A percentile compares a stretch with the other conserved stretches of the same genome.
phyloP scores from a whole-genome alignment of 2,888 invertebrate genomes.

The Eupsilia transversa region DNA sequence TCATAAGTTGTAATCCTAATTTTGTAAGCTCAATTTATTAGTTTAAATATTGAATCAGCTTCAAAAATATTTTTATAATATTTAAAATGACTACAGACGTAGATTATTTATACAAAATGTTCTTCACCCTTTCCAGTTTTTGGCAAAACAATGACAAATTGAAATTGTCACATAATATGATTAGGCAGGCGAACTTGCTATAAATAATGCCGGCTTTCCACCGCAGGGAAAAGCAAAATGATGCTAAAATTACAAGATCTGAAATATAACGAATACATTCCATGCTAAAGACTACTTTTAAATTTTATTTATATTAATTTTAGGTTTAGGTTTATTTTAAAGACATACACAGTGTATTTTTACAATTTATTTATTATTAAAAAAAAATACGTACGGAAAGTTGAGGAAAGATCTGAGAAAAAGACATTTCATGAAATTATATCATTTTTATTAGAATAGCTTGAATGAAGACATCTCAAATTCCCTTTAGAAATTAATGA shows the following conservation, averaged over 20 bases:
- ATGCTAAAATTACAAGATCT: slow-evolving; percentile 36
- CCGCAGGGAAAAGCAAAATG: not conserved
- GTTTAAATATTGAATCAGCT: not conserved
- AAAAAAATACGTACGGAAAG: too few relatives aligned
- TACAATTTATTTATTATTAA: not conserved
- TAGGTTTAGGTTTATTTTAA: not conserved
- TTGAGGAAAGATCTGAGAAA: slow-evolving; percentile 29
- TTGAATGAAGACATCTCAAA: not conserved
- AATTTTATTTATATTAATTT: slow-evolving; percentile 18
- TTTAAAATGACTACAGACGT: not conserved
- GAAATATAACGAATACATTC: slow-evolving; percentile 49
- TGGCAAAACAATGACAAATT: not conserved
- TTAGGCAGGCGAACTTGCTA: too few relatives aligned
- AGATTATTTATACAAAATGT: not conserved
- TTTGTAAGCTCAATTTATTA: slow-evolving; percentile 23
- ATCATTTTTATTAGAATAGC: slow-evolving; percentile 21
- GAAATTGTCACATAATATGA: not conserved
- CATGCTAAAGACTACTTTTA: slow-evolving; percentile 45
- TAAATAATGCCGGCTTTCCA: too few relatives aligned
- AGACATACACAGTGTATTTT: not conserved
- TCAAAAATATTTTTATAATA: not conserved
- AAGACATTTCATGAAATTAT: slow-evolving; percentile 15
- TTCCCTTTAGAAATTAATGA: not conserved
- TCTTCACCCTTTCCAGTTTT: slow-evolving; percentile 20
- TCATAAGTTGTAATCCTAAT: slow-evolving; percentile 15